Conservation (phyloP, 2,113 vertebrate species). For the Chlorodrepanis virens region DNA sequence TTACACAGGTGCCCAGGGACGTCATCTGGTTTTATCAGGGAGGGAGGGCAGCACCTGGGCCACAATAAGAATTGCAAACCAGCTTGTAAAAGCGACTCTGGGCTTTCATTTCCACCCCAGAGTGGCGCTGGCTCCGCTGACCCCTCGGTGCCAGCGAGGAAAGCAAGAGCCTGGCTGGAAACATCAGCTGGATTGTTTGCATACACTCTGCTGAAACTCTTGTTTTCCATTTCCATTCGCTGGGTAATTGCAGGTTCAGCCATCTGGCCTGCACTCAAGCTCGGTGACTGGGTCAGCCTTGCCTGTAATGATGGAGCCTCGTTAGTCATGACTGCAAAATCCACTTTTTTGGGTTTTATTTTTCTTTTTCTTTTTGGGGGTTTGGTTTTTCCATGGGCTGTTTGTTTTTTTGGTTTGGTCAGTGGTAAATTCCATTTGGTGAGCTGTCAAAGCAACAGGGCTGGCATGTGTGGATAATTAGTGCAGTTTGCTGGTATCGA, state of each 20-base stretch:
- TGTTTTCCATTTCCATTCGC: neutral
- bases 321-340: neutral
- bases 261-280: neutral
- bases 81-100: neutral
- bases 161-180: neutral
- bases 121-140: neutral
- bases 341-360: too few species aligned
- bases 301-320: neutral
- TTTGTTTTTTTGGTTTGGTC: neutral
- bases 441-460: neutral
- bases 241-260: neutral
- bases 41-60: neutral
- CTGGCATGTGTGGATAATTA: neutral
- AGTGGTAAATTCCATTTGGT: neutral
- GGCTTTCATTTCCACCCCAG: neutral
- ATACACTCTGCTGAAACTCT: neutral
- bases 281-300: neutral
- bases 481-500: neutral
- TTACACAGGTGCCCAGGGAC: conserved; percentile 44
- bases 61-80: neutral
- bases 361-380: too few species aligned
- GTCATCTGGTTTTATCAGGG: conserved; percentile 13
- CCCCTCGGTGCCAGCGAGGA: neutral
- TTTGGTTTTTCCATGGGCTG: rapidly evolving
- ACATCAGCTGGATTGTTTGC: neutral